phyloP scores from a whole-genome alignment of 2,797 vertebrate genomes.

The Eurystomus glaucurus region DNA sequence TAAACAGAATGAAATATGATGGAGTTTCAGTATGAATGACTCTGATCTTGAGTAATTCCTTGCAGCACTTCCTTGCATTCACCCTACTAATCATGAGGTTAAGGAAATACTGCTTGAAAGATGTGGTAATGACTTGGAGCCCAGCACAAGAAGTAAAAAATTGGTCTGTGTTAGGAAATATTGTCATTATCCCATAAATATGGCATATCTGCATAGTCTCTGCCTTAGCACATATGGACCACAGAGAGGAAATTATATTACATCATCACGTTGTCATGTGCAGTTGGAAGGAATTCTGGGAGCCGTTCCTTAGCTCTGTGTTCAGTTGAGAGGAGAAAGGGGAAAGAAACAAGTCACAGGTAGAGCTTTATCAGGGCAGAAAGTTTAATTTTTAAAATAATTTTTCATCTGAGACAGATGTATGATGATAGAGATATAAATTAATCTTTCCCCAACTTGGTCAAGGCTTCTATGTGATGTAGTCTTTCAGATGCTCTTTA shows the following conservation, averaged over 20 bases:
- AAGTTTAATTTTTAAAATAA: background rate
- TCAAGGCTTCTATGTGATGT: background rate
- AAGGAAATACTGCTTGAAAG: background rate
- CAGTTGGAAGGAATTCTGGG: conserved; percentile 3
- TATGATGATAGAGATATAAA: background rate
- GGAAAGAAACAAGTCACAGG: background rate
- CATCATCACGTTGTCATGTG: conserved; percentile 19
- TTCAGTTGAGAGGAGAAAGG: background rate
- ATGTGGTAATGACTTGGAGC: conserved; percentile 10
- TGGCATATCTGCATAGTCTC: background rate
- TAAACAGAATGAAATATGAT: background rate
- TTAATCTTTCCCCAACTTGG: rapidly evolving
- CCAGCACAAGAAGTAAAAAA: background rate
- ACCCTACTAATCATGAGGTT: conserved; percentile 47
- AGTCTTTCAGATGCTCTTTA: rapidly evolving
- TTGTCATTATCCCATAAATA: conserved; percentile 53
- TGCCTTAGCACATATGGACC: conserved; percentile 24
- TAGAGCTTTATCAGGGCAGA: background rate
- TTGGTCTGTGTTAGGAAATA: background rate
- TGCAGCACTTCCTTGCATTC: background rate
- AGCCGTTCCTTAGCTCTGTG: background rate
- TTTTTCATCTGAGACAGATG: background rate
- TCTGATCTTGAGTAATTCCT: background rate
- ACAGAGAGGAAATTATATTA: background rate
- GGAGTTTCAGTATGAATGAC: background rate